Base-by-base conservation (phyloP, 1,140 invertebrate species). In the Drosophila jambulina region DNA sequence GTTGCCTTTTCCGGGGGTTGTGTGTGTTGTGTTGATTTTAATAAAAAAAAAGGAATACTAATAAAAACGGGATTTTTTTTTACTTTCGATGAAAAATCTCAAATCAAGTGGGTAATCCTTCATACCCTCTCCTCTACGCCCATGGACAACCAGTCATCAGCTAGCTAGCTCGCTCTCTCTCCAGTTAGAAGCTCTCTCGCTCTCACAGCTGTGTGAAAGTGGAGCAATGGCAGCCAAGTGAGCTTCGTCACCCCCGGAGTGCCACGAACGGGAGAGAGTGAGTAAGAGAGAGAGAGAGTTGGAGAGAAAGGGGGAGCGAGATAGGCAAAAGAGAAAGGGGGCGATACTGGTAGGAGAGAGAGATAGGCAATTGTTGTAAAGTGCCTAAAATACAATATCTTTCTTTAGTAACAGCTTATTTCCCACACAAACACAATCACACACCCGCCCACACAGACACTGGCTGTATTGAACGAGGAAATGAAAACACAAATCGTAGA, bases 131-230 rank as follows among this genome's bases (percentile, higher is more conserved):
- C 0, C 34, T 2, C 21, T 17, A 13, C 63, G 67, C 48, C 38
- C 40, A 25, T 56, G 53, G 21, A n/a, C 21, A 3, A 17, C 62
- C 58, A 78, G 63, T 79, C 68, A 74, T 19, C 27, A 46, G 51
- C 29, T 21, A 21, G 42, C 43, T 21, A 8, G 21, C 43, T 43
- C 21, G 19, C 58, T 48, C 42, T 45, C 76, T 65, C 62, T 70
- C 82, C 53, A 46, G 51, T 49, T 56, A 56, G 53, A 56, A 38
- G 36, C 21, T 23, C 65, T 53, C 63, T 36, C 40, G 27, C 62
- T 75, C 46, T 69, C 34, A 19, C 34, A 36, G 56, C 53, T 38
- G 42, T 72, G 76, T 86, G 80, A 87, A 87, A 87, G 85, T 84
- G 68, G 84, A 80, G 76, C 84, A 79, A 38, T 43, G 77, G 51